Base-by-base conservation (phyloP, 2,113 vertebrate genomes). In the Dicerorhinus sumatrensis region DNA sequence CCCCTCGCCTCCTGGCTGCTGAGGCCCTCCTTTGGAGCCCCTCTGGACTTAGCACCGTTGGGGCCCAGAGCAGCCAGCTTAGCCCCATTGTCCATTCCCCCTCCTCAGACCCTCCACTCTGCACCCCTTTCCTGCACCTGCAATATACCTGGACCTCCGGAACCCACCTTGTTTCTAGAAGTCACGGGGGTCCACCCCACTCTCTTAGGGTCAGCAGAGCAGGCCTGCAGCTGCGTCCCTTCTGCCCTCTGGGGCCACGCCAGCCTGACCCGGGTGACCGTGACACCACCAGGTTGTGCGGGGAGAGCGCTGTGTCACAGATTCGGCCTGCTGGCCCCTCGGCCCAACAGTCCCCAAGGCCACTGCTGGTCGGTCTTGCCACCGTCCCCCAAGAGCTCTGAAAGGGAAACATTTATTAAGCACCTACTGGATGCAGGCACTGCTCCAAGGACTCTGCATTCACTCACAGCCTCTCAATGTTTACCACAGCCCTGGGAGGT, bases 391-490 rank as follows among this genome's bases (percentile, higher is more conserved):
- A 89, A 89, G 18, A 13, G 7, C 11, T 82, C 36, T 88, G 70
- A 84, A 93, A 77, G 11, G n/a, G 27, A 65, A 87, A n/a, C 36
- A 67, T 33, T 42, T 92, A 86, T 91, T 72, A 79, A 91, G 63
- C 63, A 29, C 75, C 67, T 85, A 13, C 80, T 79, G 25, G 8
- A 42, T 70, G 20, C 39, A 62, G 1, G 3, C 17, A 18, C 36
- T 46, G 12, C 70, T 75, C 67, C 6, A 46, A n/a, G n/a, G 29
- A 56, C 14, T 82, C 73, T 67, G 31, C 25, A 29, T 36, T 69
- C 39, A 17, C 3, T 69, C 31, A 31, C 5, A 42, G 23, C 29
- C 62, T 94, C 62, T 79, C 51, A 46, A 7, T 60, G 51, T n/a
- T 46, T 70, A 60, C 4, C 0, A 69, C 48, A 42, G 39, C 63